These are phyloP conservation scores for Myotis pilosus DNA, from an alignment of 2,797 vertebrate genomes.

Conservation along the genomic window DNA sequence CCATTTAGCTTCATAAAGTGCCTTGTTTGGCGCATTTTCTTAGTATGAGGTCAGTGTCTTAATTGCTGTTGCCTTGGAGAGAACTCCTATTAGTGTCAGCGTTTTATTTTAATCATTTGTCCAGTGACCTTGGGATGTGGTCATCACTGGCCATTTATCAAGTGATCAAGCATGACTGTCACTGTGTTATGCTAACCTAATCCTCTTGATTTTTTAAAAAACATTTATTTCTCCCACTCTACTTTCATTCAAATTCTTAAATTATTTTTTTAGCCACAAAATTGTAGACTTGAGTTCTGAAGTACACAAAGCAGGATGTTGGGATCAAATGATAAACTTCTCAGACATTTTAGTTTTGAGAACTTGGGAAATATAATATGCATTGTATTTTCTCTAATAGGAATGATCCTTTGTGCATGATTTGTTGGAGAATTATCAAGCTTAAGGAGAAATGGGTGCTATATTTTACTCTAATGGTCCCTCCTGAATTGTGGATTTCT, in stretches of 20 bases:
- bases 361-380: not conserved
- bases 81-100: not conserved
- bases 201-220: not conserved
- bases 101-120: conserved; percentile 40
- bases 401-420: not conserved
- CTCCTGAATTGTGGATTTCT: not conserved
- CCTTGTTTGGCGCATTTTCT: conserved; percentile 21
- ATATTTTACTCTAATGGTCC: not conserved
- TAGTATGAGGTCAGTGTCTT: not conserved
- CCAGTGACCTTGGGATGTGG: not conserved
- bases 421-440: not conserved
- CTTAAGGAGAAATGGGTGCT: not conserved
- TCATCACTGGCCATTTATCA: not conserved
- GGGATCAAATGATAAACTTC: not conserved
- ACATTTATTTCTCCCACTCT: not conserved
- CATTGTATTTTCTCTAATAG: not conserved
- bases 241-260: conserved; percentile 11
- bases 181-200: not conserved
- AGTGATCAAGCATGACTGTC: not conserved
- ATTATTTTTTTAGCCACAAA: conserved; percentile 14
- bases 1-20: not conserved
- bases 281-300: not conserved
- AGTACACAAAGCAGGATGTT: not conserved
- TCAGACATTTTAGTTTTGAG: not conserved
- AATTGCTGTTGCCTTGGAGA: conserved; percentile 41